Base-by-base conservation (phyloP, 2,888 invertebrate species). In the Axea sp. region DNA sequence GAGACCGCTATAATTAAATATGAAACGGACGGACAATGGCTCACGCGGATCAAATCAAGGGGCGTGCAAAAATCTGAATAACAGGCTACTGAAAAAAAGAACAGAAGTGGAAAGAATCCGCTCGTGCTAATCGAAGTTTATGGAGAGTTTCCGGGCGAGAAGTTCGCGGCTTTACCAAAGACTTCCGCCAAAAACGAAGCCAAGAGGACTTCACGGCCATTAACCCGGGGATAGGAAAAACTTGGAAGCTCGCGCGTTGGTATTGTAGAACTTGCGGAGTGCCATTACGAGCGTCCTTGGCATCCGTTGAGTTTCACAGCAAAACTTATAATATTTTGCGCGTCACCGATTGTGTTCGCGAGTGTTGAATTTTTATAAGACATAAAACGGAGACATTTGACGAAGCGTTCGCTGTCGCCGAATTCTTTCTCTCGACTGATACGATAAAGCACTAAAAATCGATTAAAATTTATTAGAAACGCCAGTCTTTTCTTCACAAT, bases 91-190 rank as follows among this genome's bases (percentile, higher is more conserved):
- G 5, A n/a, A 7, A 24, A 12, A 41, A 19, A 3, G 37, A 19
- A 3, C n/a, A 24, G 11, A 17, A 53, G 60, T 37, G 45, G 53
- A 49, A 37, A 53, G 51, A 80, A 77, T 78, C 68, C 75, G 67
- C 76, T 77, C 67, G 41, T 43, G 74, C 71, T 78, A 82, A 81
- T 80, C 71, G 75, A 51, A 71, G 73, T 72, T 76, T 77, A 76
- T 75, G 76, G 67, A 59, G 47, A 76, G 69, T 75, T 77, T 76
- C 53, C 74, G 62, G 65, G 15, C 43, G 67, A 73, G 35, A 69
- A 57, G 43, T 43, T 71, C 69, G 47, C 35, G 68, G 75, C 24
- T 76, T 76, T 69, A 59, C 51, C 75, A 75, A 68, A 65, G 76
- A 78, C 75, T 77, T 79, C 75, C 78, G 73, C 59, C 57, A 64